Percentiles rank a stretch among this genome's conserved stretches.
Conservation (phyloP, 2,113 vertebrate species). For the Eulacestoma nigropectus region DNA sequence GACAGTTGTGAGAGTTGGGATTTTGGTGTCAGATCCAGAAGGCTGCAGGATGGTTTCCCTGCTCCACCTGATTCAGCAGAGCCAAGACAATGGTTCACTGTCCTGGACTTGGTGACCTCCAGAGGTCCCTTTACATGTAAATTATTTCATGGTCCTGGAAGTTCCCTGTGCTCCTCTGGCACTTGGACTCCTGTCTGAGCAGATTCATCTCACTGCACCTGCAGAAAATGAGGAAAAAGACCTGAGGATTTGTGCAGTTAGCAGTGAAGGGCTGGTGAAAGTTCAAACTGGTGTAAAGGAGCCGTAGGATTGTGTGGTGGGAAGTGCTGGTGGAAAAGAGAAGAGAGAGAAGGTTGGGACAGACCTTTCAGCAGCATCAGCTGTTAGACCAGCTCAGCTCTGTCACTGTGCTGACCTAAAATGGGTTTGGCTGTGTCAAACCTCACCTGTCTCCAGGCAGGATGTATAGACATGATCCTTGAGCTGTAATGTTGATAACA, state of each 20-base stretch:
- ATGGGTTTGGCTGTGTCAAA: not conserved
- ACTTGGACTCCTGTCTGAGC: not conserved
- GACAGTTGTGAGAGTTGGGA: not conserved
- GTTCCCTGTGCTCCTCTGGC: not conserved
- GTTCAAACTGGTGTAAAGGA: not conserved
- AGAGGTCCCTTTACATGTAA: not conserved
- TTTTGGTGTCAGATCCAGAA: not conserved
- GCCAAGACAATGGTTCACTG: not conserved
- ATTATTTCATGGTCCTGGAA: not conserved
- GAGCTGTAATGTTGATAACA: not conserved
- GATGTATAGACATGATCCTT: not conserved
- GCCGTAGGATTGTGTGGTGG: not conserved
- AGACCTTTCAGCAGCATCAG: not conserved
- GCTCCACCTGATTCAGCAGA: not conserved
- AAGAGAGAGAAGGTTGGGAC: not conserved
- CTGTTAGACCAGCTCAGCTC: not conserved
- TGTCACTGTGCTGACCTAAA: not conserved
- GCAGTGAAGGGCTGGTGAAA: not conserved
- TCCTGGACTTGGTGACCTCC: not conserved
- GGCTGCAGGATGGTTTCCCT: not conserved
- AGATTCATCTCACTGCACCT: not conserved
- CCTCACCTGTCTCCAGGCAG: not conserved
- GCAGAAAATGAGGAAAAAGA: not conserved
- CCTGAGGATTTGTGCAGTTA: not conserved
- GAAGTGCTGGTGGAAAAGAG: not conserved